Evolutionary conservation across 1,140 invertebrate species (phyloP), one percentile per base, ranked within the genome.

Genomic region (Formica exsecta): DNA sequence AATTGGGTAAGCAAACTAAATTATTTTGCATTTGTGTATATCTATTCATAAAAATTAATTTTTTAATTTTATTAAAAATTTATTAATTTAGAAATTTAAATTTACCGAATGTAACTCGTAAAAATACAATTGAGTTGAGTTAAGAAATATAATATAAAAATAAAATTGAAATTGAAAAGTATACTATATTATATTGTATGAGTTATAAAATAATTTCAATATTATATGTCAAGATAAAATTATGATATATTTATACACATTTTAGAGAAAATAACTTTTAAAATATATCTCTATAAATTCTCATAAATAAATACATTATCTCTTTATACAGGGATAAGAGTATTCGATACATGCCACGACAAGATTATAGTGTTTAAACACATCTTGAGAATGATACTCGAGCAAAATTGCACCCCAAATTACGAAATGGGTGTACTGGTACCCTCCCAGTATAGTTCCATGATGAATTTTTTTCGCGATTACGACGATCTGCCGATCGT

Each of bases 331-430:
- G 94, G 94, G 11, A 6, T 95, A 8, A 93, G 91, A 65, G 73
- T 95, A 9, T 92, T 93, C 71, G 94, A 95, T 86, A 95, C 94
- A 6, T 95, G 95, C 75, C 91, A 93, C 71, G 93, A 95, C 48
- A 88, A 91, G 44, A 86, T 92, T 66, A 88, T 86, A 7, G 92
- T 93, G 66, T 94, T 93, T 83, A 94, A 93, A 77, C 92, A 93
- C 84, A 88, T 92, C 2, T 54, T 95, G 73, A 87, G 90, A 75
- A 65, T 89, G 22, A 87, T 90, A 3, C 87, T 93, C 0, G 91
- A 93, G 29, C 77, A 87, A n/a, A 93, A 93, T n/a, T 95, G 94
- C 79, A 65, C 88, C 13, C 75, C 90, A 36, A 86, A 93, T 70
- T 93, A 93, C 71, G 93, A 94, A 9, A 84, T 95, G 32, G 94